Evolutionary conservation across 1,140 invertebrate genomes (phyloP).

Genomic region (Rhynchophorus ferrugineus): DNA sequence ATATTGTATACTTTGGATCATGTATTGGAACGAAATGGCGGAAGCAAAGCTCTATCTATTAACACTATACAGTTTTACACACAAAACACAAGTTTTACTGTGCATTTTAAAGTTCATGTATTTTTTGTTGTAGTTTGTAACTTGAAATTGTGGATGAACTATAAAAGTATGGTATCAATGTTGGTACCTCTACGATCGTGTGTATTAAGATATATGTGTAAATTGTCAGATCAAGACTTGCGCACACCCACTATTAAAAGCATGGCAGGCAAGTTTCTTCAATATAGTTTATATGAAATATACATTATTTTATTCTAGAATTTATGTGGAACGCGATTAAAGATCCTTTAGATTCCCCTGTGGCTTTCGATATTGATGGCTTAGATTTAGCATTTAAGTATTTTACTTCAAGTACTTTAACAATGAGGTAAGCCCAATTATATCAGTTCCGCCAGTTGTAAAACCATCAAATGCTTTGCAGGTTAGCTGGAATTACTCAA

Average conservation of each 20-base stretch:
- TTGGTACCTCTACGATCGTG: slow-evolving; percentile 78
- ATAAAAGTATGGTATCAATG: slow-evolving; percentile 76
- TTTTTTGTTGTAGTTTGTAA: slow-evolving; percentile 59
- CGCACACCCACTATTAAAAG: slow-evolving; percentile 76
- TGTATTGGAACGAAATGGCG: too few species aligned
- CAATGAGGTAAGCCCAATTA: slow-evolving; percentile 57
- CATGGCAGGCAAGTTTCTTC: slow-evolving; percentile 64
- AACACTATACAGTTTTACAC: too few species aligned
- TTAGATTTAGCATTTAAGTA: slow-evolving; percentile 89
- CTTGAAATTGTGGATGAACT: slow-evolving; percentile 91
- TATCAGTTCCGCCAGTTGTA: too few species aligned
- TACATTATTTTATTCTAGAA: too few species aligned
- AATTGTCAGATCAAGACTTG: slow-evolving; percentile 83
- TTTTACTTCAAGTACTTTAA: slow-evolving; percentile 86
- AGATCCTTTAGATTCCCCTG: slow-evolving; percentile 78
- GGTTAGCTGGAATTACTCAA: slow-evolving; percentile 78
- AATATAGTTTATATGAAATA: slow-evolving; percentile 7
- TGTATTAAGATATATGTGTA: slow-evolving; percentile 89
- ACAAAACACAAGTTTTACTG: too few species aligned
- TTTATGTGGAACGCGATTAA: slow-evolving; percentile 92
- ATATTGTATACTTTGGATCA: too few species aligned
- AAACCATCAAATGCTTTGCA: too few species aligned
- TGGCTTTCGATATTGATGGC: slow-evolving; percentile 83
- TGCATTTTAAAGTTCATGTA: background rate
- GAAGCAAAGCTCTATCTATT: too few species aligned